Conservation (phyloP, 2,113 vertebrate species). For the Corynorhinus townsendii region DNA sequence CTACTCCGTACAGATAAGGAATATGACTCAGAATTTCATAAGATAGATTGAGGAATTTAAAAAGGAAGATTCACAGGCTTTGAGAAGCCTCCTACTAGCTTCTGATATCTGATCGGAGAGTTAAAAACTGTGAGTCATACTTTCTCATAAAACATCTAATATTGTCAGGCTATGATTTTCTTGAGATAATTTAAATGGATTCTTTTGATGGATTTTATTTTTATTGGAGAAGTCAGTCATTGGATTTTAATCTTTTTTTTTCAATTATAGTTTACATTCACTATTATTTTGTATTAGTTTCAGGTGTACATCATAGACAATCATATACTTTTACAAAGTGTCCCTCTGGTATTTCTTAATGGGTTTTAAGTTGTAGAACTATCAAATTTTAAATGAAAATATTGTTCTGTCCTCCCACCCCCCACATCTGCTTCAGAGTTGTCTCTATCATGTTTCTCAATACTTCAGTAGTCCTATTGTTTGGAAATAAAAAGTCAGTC, state of each 20-base stretch:
- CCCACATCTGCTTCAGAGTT: not conserved
- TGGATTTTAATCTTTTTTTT: not conserved
- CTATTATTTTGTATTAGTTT: not conserved
- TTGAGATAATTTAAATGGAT: not conserved
- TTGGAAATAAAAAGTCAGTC: not conserved
- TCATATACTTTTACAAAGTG: not conserved
- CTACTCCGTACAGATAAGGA: not conserved
- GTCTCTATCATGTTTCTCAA: not conserved
- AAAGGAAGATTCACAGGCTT: not conserved
- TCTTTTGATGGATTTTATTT: not conserved
- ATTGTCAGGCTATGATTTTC: not conserved
- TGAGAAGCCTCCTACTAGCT: not conserved
- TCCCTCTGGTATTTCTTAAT: not conserved
- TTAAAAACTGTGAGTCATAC: not conserved
- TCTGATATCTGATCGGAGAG: slow-evolving; percentile 7
- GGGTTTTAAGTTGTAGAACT: not conserved
- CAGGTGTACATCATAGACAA: not conserved
- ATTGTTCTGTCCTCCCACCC: not conserved
- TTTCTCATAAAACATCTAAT: not conserved
- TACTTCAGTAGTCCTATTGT: not conserved
- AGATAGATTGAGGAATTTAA: not conserved
- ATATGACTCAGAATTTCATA: not conserved
- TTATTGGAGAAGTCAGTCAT: not conserved
- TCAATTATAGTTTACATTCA: not conserved
- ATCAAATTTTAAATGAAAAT: slow-evolving; percentile 26